Conservation (phyloP, 2,797 vertebrate species). For the Lindbergichthys nudifrons region DNA sequence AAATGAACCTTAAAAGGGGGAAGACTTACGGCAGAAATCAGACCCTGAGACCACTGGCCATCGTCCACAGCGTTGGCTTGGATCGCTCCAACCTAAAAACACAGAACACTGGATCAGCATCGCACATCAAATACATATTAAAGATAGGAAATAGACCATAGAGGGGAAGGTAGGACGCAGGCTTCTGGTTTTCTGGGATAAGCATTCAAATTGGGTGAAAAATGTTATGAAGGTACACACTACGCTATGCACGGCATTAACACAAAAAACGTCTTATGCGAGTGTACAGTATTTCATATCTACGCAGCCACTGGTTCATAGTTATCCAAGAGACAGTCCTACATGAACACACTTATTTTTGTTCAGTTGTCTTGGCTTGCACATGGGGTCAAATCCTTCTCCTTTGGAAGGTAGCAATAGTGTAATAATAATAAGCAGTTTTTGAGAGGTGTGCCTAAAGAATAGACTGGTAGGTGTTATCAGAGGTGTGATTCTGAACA, state of each 20-base stretch:
- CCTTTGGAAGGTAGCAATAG: not conserved
- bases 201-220: not conserved
- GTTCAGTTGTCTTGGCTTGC: not conserved
- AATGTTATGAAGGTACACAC: not conserved
- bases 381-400: not conserved
- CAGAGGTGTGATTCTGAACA: not conserved
- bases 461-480: not conserved
- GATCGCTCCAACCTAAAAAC: conserved; percentile 91
- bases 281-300: not conserved
- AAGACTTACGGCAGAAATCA: conserved; percentile 95
- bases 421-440: not conserved
- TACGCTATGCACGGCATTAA: not conserved
- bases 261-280: not conserved
- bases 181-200: not conserved
- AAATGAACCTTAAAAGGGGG: not conserved
- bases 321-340: not conserved
- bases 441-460: not conserved
- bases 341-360: too few relatives aligned
- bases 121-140: not conserved
- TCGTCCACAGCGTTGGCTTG: conserved; percentile 95
- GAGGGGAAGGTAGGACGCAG: not conserved
- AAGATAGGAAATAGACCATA: not conserved
- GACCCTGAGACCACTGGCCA: conserved; percentile 98
- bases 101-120: conserved; percentile 7
- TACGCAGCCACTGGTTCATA: too few relatives aligned